phyloP scores from a whole-genome alignment of 2,888 invertebrate species.

The Torymus texanus region DNA sequence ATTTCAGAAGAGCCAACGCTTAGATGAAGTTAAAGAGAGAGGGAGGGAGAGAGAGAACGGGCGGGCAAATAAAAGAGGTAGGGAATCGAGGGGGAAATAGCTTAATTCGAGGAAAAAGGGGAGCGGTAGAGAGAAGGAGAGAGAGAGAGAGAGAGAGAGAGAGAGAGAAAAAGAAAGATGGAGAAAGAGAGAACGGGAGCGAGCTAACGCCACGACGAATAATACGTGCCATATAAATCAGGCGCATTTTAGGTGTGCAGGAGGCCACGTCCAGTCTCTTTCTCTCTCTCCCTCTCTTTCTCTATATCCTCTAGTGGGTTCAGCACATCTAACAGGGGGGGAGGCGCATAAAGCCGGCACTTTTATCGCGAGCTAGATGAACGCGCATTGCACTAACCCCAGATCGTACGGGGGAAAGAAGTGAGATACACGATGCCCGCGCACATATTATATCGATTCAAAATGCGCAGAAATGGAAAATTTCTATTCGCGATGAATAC shows the following conservation, averaged over 20 bases:
- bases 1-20: conserved; percentile 7
- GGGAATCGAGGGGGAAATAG: conserved; percentile 38
- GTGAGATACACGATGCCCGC: conserved; percentile 19
- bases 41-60: background rate
- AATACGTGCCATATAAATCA: conserved; percentile 52
- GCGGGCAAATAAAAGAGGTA: conserved; percentile 2
- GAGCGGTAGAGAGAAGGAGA: background rate
- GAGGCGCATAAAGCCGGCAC: conserved; percentile 29
- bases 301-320: background rate
- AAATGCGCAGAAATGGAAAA: conserved; percentile 59
- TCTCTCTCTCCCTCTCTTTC: background rate
- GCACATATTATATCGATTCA: conserved; percentile 56
- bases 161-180: no score
- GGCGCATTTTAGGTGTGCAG: conserved; percentile 37
- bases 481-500: conserved; percentile 50
- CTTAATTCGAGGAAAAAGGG: conserved; percentile 48
- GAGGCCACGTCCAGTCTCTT: background rate
- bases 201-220: conserved; percentile 6
- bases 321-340: conserved; percentile 6
- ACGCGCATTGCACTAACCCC: background rate
- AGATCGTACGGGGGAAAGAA: background rate
- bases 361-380: conserved; percentile 29
- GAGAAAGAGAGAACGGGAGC: no score
- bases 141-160: no score
- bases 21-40: background rate